Evolutionary conservation across 2,888 invertebrate genomes (phyloP).

Genomic region (Leucoptera coffeella): DNA sequence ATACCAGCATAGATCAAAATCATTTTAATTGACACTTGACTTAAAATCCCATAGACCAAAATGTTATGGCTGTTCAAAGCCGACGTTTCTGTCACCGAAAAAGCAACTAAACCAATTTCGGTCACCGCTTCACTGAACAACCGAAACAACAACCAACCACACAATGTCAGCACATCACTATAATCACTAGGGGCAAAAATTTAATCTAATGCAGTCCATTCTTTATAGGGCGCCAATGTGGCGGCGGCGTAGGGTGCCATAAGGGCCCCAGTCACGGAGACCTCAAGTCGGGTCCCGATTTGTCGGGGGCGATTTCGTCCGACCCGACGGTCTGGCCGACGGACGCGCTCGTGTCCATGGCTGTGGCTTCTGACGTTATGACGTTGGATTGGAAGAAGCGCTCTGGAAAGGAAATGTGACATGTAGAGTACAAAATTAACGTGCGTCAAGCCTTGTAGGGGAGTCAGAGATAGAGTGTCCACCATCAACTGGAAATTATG

Average conservation of each 20-base stretch:
- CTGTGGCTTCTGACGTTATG: conserved; percentile 49
- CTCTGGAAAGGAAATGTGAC: conserved; percentile 22
- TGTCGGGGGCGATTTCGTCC: conserved; percentile 40
- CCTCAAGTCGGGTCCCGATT: conserved; percentile 33
- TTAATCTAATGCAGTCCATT: conserved; percentile 35
- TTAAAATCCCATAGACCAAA: too few relatives aligned
- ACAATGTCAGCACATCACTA: too few relatives aligned
- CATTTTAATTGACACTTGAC: too few relatives aligned
- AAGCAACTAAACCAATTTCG: too few relatives aligned
- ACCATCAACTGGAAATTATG: conserved; percentile 1
- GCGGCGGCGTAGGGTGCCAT: conserved; percentile 42
- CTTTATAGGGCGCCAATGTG: conserved; percentile 40
- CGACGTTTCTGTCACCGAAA: too few relatives aligned
- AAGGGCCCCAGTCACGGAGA: conserved; percentile 35
- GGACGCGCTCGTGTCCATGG: conserved; percentile 41
- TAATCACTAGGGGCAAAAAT: too few relatives aligned
- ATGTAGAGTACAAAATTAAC: too few relatives aligned
- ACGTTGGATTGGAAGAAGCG: conserved; percentile 60
- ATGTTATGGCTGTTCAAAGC: too few relatives aligned
- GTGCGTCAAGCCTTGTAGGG: not conserved
- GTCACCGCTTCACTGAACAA: too few relatives aligned
- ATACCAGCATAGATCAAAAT: too few relatives aligned
- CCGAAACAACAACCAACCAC: too few relatives aligned
- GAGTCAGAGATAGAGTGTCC: too few relatives aligned
- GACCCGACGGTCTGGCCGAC: conserved; percentile 19